Evolutionary conservation across 2,888 invertebrate genomes (phyloP).

Genomic region (Amphipoea oculea): DNA sequence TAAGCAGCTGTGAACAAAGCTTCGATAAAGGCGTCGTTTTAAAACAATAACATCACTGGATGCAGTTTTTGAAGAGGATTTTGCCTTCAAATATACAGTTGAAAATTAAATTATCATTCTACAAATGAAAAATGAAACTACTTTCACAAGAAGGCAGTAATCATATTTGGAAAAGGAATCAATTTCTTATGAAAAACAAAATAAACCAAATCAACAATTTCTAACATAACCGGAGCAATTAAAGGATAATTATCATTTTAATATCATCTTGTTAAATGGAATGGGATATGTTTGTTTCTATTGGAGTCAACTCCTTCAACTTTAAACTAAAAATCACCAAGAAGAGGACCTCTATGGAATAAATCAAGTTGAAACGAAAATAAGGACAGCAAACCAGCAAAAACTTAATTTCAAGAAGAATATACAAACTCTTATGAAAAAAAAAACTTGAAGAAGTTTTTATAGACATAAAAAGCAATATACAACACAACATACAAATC

Average conservation of each 20-base stretch:
- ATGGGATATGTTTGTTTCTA: constrained; percentile 1
- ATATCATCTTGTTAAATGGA: constrained; percentile 7
- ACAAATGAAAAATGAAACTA: constrained; percentile 12
- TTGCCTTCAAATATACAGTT: constrained; percentile 12
- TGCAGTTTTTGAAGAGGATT: constrained; percentile 28
- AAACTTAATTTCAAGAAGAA: constrained; percentile 18
- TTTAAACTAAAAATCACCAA: background rate
- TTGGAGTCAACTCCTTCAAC: background rate
- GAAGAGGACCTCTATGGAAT: constrained; percentile 10
- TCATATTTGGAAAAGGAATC: constrained; percentile 6
- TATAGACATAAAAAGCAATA: constrained; percentile 37
- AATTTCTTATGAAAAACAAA: constrained; percentile 13
- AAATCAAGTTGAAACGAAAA: constrained; percentile 2
- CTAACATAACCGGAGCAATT: constrained; percentile 2
- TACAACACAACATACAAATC: constrained; percentile 52
- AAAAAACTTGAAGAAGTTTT: constrained; percentile 42
- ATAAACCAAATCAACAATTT: constrained; percentile 3
- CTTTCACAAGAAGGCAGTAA: background rate
- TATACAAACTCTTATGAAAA: constrained; percentile 5
- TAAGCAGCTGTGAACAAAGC: constrained; percentile 11
- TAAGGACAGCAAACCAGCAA: background rate
- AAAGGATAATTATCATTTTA: constrained; percentile 9
- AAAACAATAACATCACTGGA: constrained; percentile 8
- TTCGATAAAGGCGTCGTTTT: constrained; percentile 3
- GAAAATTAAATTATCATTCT: constrained; percentile 38